Conservation (phyloP, 2,113 vertebrate genomes). For the Heterocephalus glaber region DNA sequence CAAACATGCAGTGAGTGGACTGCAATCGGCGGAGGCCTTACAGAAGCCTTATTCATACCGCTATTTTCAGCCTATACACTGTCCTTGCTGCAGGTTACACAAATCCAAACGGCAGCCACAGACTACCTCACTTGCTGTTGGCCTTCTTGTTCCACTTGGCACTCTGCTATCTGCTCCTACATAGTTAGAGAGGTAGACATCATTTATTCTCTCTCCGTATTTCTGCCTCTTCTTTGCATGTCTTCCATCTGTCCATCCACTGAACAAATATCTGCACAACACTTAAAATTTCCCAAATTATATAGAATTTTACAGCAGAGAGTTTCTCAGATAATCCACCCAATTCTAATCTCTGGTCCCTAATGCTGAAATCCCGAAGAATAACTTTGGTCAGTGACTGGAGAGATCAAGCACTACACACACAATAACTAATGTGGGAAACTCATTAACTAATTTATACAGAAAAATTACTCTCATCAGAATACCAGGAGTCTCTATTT, state of each 20-base stretch:
- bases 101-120: not conserved
- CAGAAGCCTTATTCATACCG: not conserved
- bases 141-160: not conserved
- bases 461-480: not conserved
- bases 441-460: not conserved
- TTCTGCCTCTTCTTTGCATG: not conserved
- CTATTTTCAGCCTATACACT: not conserved
- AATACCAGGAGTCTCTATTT: not conserved
- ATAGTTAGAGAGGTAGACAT: not conserved
- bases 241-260: not conserved
- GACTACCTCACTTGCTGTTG: not conserved
- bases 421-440: not conserved
- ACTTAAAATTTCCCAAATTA: not conserved
- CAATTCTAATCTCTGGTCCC: not conserved
- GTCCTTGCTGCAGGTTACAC: not conserved
- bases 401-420: not conserved
- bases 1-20: not conserved
- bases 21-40: not conserved
- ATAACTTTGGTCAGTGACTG: not conserved
- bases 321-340: not conserved
- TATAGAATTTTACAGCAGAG: not conserved
- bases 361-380: not conserved
- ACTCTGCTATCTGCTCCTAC: not conserved
- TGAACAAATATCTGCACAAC: not conserved
- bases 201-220: too few relatives aligned